These are phyloP conservation scores for Scaptomyza parva DNA, from an alignment of 2,888 invertebrate species.

Conservation along the genomic window DNA sequence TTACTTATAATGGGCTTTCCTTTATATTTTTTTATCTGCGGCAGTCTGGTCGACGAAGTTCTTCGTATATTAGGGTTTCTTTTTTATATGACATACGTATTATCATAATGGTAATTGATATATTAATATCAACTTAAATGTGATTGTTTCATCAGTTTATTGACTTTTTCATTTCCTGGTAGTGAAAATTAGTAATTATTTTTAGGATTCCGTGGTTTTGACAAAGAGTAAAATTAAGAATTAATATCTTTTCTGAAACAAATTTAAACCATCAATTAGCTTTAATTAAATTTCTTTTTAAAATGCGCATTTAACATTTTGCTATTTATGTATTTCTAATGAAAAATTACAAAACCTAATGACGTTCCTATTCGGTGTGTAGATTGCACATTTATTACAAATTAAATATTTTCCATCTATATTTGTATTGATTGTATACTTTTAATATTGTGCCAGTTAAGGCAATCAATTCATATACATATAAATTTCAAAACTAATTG, in stretches of 20 bases:
- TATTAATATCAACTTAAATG: conserved; percentile 1
- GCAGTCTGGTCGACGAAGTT: background rate
- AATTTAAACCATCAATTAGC: background rate
- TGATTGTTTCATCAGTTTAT: background rate
- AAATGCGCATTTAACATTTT: background rate
- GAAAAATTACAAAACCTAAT: background rate
- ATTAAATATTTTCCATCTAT: conserved; percentile 12
- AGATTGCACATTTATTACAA: conserved; percentile 8
- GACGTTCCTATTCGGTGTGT: background rate
- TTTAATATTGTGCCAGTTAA: background rate
- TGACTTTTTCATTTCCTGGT: background rate
- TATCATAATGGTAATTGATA: conserved; percentile 21
- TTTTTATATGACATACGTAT: conserved; percentile 17
- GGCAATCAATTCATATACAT: conserved; percentile 1
- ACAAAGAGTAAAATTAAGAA: background rate
- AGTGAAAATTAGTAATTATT: background rate
- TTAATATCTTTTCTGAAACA: no score
- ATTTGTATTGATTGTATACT: conserved; percentile 18
- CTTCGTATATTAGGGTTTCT: background rate
- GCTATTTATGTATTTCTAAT: background rate
- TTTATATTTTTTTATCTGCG: conserved; percentile 23
- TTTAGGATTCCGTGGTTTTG: background rate
- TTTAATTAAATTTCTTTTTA: background rate
- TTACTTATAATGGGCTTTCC: conserved; percentile 2
- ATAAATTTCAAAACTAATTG: conserved; percentile 6